Percentiles rank a stretch among this genome's conserved stretches.
phyloP scores from a whole-genome alignment of 2,113 vertebrate genomes.

The Oostethus manadensis region DNA sequence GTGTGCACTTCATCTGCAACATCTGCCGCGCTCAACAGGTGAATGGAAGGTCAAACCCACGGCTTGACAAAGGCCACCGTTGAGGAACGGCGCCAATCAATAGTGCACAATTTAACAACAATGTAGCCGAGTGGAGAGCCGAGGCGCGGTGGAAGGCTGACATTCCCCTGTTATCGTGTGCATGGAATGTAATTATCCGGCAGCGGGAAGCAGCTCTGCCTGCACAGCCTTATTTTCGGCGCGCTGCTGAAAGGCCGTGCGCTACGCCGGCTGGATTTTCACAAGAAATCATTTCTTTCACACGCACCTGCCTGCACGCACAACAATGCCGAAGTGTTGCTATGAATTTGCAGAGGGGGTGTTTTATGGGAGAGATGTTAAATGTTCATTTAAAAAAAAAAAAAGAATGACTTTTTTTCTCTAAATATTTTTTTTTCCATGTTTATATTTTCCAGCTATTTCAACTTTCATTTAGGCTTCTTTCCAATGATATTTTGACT shows the following conservation, averaged over 20 bases:
- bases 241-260: constrained; percentile 5
- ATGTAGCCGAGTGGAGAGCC: constrained; percentile 43
- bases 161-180: constrained; percentile 69
- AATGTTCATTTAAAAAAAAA: too few species aligned
- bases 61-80: constrained; percentile 29
- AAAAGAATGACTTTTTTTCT: too few species aligned
- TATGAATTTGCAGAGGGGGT: too few species aligned
- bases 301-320: background rate
- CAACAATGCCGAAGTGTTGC: too few species aligned
- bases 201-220: constrained; percentile 42
- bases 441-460: too few species aligned
- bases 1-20: constrained; percentile 1
- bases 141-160: constrained; percentile 42
- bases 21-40: constrained; percentile 30
- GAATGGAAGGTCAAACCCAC: constrained; percentile 31
- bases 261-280: constrained; percentile 2
- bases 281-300: background rate
- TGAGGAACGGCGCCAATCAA: constrained; percentile 33
- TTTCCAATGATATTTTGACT: too few species aligned
- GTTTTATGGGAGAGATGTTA: too few species aligned
- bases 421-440: too few species aligned
- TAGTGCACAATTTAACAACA: constrained; percentile 51
- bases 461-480: too few species aligned
- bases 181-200: constrained; percentile 70
- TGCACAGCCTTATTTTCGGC: constrained; percentile 43